Percentiles rank a stretch among this genome's conserved stretches.
Evolutionary conservation across 2,797 vertebrate species (phyloP).

Genomic region (Neosilurus hyrtlii): DNA sequence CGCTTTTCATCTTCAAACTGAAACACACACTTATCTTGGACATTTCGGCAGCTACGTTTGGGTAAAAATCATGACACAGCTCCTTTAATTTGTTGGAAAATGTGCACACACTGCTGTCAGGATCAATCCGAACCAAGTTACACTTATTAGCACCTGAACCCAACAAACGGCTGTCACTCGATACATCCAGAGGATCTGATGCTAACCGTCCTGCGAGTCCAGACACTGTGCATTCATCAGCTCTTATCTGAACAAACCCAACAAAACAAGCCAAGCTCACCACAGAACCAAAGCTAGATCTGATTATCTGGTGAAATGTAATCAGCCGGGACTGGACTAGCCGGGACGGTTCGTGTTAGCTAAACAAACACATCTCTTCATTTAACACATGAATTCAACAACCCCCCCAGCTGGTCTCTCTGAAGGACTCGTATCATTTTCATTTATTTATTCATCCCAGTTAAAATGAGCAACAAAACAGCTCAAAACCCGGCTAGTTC

Average conservation of each 20-base stretch:
- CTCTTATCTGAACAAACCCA: neutral
- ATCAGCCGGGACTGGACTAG: too few species aligned
- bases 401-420: too few species aligned
- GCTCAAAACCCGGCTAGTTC: neutral
- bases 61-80: too few species aligned
- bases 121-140: neutral
- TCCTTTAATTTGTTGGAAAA: neutral
- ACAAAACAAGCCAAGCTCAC: too few species aligned
- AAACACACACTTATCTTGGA: too few species aligned
- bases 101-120: neutral
- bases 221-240: neutral
- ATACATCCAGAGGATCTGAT: neutral
- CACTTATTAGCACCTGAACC: neutral
- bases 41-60: too few species aligned
- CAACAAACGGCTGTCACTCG: conserved; percentile 20
- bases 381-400: neutral
- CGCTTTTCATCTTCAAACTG: too few species aligned
- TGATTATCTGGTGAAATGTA: neutral
- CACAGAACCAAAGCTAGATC: neutral
- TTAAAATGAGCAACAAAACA: neutral
- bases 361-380: neutral
- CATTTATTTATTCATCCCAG: neutral
- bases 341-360: neutral
- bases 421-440: neutral
- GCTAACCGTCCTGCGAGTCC: neutral